Percentiles rank a stretch among this genome's conserved stretches.
Evolutionary conservation across 2,888 invertebrate species (phyloP).

Genomic region (Agapostemon virescens): DNA sequence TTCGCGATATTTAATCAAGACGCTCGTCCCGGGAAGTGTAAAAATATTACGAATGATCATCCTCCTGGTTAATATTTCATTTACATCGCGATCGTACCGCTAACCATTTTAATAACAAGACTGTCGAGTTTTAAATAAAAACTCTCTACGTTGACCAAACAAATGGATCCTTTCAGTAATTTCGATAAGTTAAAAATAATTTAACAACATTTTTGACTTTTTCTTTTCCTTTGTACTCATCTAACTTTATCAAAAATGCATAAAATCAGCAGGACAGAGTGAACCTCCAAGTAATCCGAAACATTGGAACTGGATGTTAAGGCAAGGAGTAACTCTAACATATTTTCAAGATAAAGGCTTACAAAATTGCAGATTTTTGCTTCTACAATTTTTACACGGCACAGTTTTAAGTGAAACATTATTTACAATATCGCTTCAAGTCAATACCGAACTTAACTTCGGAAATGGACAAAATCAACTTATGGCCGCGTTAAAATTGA

Average conservation of each 20-base stretch:
- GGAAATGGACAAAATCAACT: background rate
- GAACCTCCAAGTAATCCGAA: no score
- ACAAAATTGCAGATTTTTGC: no score
- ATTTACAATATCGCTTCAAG: background rate
- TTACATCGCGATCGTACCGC: background rate
- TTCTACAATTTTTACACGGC: no score
- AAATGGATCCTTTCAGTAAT: no score
- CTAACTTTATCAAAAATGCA: background rate
- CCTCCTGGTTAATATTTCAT: background rate
- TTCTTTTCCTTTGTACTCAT: background rate
- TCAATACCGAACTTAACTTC: background rate
- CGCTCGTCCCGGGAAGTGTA: background rate
- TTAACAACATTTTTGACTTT: background rate
- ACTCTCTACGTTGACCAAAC: background rate
- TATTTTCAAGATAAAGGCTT: no score
- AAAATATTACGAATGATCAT: background rate
- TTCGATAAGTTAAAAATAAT: background rate
- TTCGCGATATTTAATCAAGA: conserved; percentile 1
- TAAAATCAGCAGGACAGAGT: background rate
- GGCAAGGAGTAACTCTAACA: no score
- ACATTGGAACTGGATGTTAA: no score
- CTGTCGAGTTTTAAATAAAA: background rate
- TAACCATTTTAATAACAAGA: background rate
- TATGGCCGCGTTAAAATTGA: background rate
- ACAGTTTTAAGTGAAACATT: no score